Percentiles rank a stretch among this genome's conserved stretches.
These are phyloP conservation scores for Aphidius gifuensis DNA, from an alignment of 1,140 invertebrate species.

Conservation along the genomic window DNA sequence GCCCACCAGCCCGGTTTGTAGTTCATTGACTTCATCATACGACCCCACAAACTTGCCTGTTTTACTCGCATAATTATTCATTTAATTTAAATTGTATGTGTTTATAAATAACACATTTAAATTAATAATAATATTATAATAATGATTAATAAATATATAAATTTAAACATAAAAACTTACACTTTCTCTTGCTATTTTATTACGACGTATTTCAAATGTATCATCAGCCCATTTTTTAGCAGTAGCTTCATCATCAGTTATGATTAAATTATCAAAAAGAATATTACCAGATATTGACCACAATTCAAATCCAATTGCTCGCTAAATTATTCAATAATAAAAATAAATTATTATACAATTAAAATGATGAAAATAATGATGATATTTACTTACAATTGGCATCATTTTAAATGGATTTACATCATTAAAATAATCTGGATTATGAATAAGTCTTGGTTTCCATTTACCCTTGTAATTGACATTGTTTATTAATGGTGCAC, in stretches of 20 bases:
- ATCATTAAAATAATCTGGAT: slow-evolving; percentile 93
- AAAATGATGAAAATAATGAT: not conserved
- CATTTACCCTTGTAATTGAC: slow-evolving; percentile 94
- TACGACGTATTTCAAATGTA: slow-evolving; percentile 82
- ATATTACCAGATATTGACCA: slow-evolving; percentile 98
- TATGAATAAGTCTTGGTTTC: slow-evolving; percentile 80
- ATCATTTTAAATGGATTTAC: slow-evolving; percentile 87
- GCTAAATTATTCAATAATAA: slow-evolving; percentile 54
- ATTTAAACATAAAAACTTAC: slow-evolving; percentile 59
- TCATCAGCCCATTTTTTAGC: slow-evolving; percentile 78
- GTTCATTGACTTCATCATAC: slow-evolving; percentile 68
- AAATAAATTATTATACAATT: slow-evolving; percentile 5
- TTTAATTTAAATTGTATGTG: too few species aligned
- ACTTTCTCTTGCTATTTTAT: slow-evolving; percentile 73
- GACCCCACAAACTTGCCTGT: slow-evolving; percentile 70
- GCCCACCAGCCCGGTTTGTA: slow-evolving; percentile 77
- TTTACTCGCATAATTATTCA: not conserved
- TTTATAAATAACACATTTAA: too few species aligned
- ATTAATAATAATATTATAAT: not conserved
- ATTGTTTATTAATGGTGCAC: slow-evolving; percentile 85
- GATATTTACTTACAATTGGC: slow-evolving; percentile 73
- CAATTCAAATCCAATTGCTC: slow-evolving; percentile 90
- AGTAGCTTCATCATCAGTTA: slow-evolving; percentile 80
- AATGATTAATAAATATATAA: not conserved
- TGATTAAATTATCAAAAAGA: slow-evolving; percentile 92